These are phyloP conservation scores for Hedychridium roseum DNA, from an alignment of 2,888 invertebrate genomes.

Conservation along the genomic window DNA sequence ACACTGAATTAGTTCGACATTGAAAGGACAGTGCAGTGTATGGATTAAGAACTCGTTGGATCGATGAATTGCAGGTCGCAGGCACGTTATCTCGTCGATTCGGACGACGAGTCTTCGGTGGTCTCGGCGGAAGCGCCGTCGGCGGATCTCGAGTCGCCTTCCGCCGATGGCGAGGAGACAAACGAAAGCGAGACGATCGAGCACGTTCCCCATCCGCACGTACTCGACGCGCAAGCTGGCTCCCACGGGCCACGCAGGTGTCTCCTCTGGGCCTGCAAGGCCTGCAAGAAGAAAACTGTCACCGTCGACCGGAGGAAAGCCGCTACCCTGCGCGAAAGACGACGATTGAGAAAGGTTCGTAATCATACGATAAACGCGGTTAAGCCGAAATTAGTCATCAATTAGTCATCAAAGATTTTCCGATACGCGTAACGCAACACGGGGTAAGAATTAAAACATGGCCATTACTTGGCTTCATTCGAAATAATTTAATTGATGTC, in stretches of 20 bases:
- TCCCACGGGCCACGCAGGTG: conserved; percentile 75
- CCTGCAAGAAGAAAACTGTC: conserved; percentile 95
- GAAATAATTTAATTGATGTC: too few species aligned
- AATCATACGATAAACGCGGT: too few species aligned
- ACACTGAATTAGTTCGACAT: too few species aligned
- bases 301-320: conserved; percentile 96
- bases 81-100: conserved; percentile 52
- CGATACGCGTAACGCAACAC: too few species aligned
- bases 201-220: conserved; percentile 60
- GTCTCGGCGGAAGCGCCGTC: conserved; percentile 57
- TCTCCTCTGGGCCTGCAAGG: conserved; percentile 96
- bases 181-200: conserved; percentile 47
- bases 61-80: conserved; percentile 50
- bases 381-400: too few species aligned
- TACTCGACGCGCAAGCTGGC: conserved; percentile 50
- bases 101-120: conserved; percentile 58
- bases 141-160: conserved; percentile 53
- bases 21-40: too few species aligned
- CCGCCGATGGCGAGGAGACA: conserved; percentile 40
- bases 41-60: too few species aligned
- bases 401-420: too few species aligned
- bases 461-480: too few species aligned
- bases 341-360: conserved; percentile 89
- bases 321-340: conserved; percentile 92
- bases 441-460: too few species aligned